Base-by-base conservation (phyloP, 2,797 vertebrate species). In the Hephaestus fuliginosus region DNA sequence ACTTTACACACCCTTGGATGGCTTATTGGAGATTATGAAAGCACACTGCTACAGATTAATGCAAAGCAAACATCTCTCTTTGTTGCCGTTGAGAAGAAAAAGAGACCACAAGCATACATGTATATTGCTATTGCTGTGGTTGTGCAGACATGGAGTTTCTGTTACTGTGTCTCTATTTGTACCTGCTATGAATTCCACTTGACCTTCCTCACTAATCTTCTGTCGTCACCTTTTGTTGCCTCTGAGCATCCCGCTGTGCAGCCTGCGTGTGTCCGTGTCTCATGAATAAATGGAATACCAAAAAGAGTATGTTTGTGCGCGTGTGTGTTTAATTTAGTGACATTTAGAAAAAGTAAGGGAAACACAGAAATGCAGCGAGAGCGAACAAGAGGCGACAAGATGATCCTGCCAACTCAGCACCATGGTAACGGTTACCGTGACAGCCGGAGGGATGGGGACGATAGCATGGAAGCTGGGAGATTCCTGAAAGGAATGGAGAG, bases 341-440 rank as follows among this genome's bases (percentile, higher is more conserved):
- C 25, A 68, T 76, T 66, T 64, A 76, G 25, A 81, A 52, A 70
- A 70, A 46, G 5, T 43, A 6, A 7, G 7, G 4, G 14, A 63
- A 67, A 39, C 9, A 28, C 1, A 53, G 7, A 51, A 22, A 62
- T 3, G 64, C 7, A 71, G 48, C 36, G 8, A 65, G 58, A 18
- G 18, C 61, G 30, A 78, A 65, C 58, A 53, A 63, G 65, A 83
- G 52, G 64, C 71, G 76, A 81, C 33, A 68, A 81, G 64, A 66
- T 70, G 79, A 71, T 78, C 41, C 46, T 61, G 13, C 68, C 41
- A 52, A 70, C 49, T 85, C 6, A 89, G 78, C 61, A 12, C 71
- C 76, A 87, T 85, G 79, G 79, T 78, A 90, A 92, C 83, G 2
- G 82, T 90, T 82, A 65, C 85, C 62, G 30, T 86, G 84, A 86